Percentiles rank a stretch among this genome's conserved stretches.
phyloP scores from a whole-genome alignment of 2,888 invertebrate species.

The Eristalis pertinax region DNA sequence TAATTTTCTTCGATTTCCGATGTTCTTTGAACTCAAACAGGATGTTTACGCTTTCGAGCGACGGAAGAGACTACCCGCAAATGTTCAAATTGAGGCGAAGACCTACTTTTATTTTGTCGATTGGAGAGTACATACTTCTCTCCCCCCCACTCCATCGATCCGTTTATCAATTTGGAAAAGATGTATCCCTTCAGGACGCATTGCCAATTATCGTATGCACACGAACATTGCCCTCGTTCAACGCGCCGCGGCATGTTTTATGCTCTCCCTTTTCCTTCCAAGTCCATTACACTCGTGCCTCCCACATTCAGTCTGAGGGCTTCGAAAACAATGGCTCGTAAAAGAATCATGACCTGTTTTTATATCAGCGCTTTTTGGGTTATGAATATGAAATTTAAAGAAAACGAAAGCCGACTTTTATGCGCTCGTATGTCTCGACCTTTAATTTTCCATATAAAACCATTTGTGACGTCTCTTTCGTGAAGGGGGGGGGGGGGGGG shows the following conservation, averaged over 20 bases:
- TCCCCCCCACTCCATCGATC: neutral
- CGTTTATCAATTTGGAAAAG: neutral
- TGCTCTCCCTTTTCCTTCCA: neutral
- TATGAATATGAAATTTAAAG: slow-evolving; percentile 13
- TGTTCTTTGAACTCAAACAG: neutral
- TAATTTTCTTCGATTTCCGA: neutral
- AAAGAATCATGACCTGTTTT: slow-evolving; percentile 20
- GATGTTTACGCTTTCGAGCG: slow-evolving; percentile 18
- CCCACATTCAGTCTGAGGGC: slow-evolving; percentile 1
- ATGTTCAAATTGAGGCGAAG: neutral
- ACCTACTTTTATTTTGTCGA: neutral
- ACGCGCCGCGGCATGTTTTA: neutral
- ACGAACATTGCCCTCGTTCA: neutral
- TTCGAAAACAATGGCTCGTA: slow-evolving; percentile 18
- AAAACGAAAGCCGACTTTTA: neutral
- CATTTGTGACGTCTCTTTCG: neutral
- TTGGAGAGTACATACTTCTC: neutral
- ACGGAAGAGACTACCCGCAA: neutral
- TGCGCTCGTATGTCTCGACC: neutral
- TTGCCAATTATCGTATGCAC: neutral
- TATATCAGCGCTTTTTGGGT: slow-evolving; percentile 13
- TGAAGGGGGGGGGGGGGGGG: neutral
- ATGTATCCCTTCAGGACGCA: too few species aligned
- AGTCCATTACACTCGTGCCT: slow-evolving; percentile 11
- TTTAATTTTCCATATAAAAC: slow-evolving; percentile 2